phyloP scores from a whole-genome alignment of 2,888 invertebrate genomes.

The Platycnemis pennipes region DNA sequence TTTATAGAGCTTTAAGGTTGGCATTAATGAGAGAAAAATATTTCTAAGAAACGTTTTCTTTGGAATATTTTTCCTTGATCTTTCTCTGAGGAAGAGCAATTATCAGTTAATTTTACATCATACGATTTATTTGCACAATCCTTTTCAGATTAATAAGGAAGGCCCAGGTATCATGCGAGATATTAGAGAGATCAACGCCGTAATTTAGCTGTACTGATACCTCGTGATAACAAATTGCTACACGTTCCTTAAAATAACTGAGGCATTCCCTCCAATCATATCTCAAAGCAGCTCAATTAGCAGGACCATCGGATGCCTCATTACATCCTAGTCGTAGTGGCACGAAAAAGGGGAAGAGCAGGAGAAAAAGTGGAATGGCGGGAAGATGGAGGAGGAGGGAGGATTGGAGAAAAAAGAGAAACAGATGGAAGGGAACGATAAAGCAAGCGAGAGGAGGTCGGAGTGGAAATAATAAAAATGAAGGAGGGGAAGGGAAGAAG shows the following conservation, averaged over 20 bases:
- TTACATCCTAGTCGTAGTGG: not conserved
- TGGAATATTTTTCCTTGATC: too few species aligned
- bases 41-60: too few species aligned
- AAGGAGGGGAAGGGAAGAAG: not conserved
- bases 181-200: too few species aligned
- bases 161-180: too few species aligned
- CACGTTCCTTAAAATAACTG: not conserved
- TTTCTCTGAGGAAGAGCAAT: too few species aligned
- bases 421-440: not conserved
- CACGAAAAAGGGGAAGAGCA: not conserved
- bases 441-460: not conserved
- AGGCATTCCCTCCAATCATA: not conserved
- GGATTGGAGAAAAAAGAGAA: not conserved
- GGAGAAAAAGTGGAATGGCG: not conserved
- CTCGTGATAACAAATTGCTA: not conserved
- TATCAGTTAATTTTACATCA: too few species aligned
- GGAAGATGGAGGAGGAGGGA: too few species aligned
- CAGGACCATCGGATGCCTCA: not conserved
- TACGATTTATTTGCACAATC: too few species aligned
- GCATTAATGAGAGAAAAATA: too few species aligned
- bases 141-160: too few species aligned
- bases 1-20: too few species aligned
- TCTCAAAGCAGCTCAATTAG: constrained; percentile 1
- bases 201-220: not conserved
- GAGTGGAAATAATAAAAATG: not conserved